Conservation (phyloP, 2,888 invertebrate genomes). For the Agriopis aurantiaria region DNA sequence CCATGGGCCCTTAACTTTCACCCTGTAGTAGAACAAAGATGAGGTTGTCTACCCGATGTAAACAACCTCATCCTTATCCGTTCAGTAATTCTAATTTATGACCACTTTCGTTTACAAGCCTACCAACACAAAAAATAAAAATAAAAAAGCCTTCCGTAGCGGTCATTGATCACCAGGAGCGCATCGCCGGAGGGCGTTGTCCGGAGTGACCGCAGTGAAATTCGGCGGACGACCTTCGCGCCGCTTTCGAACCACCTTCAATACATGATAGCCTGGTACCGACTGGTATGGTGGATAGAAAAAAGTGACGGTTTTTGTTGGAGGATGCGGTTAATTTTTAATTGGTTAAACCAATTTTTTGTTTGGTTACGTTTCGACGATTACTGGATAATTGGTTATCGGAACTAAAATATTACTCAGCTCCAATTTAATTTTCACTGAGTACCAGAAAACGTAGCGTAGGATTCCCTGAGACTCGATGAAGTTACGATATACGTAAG, state of each 20-base stretch:
- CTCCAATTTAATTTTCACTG: no score
- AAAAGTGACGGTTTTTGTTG: constrained; percentile 50
- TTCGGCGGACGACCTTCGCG: constrained; percentile 74
- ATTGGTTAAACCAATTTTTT: neutral
- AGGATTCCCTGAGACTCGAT: no score
- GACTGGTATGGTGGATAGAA: constrained; percentile 53
- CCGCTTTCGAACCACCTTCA: constrained; percentile 71
- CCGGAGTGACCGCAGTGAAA: constrained; percentile 67
- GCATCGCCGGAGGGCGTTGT: constrained; percentile 55
- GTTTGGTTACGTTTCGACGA: neutral
- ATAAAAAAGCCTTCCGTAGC: constrained; percentile 35
- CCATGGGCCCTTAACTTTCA: neutral
- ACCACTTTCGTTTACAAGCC: constrained; percentile 37
- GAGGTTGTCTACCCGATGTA: constrained; percentile 6
- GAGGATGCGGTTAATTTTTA: constrained; percentile 5
- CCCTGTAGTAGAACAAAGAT: constrained; percentile 5
- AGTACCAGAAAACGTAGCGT: no score
- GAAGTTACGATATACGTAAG: no score
- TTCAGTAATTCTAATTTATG: constrained; percentile 25
- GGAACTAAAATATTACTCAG: no score
- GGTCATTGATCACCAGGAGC: constrained; percentile 53
- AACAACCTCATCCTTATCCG: constrained; percentile 20
- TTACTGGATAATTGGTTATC: no score
- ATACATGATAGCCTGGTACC: constrained; percentile 69
- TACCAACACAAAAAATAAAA: constrained; percentile 17